Conservation (phyloP, 2,888 invertebrate genomes). For the Panopea generosa region DNA sequence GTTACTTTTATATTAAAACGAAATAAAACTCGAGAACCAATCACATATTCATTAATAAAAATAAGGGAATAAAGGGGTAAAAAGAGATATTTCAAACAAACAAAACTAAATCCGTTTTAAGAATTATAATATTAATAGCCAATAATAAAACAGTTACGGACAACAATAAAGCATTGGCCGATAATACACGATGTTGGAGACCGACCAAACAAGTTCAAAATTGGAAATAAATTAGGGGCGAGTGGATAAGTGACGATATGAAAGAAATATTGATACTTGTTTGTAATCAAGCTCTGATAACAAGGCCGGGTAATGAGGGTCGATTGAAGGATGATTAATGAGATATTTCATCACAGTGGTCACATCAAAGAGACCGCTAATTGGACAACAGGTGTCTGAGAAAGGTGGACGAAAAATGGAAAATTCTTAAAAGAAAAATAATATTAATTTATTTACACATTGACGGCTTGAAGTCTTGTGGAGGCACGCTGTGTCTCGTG, state of each 20-base stretch:
- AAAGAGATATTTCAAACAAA: too few species aligned
- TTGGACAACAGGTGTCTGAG: slow-evolving; percentile 54
- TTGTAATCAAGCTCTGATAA: slow-evolving; percentile 26
- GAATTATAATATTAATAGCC: too few species aligned
- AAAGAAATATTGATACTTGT: too few species aligned
- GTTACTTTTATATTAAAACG: too few species aligned
- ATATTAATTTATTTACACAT: too few species aligned
- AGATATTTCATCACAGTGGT: slow-evolving; percentile 54
- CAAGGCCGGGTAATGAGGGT: slow-evolving; percentile 50
- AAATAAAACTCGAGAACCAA: too few species aligned
- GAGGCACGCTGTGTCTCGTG: too few species aligned
- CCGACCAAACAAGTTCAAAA: slow-evolving; percentile 35
- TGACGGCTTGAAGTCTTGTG: too few species aligned
- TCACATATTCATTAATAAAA: too few species aligned
- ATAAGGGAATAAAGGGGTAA: too few species aligned
- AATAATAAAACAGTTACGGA: slow-evolving; percentile 17
- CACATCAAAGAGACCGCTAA: slow-evolving; percentile 55
- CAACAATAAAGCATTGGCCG: background rate
- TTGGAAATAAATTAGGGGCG: slow-evolving; percentile 53
- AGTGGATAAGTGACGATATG: slow-evolving; percentile 1
- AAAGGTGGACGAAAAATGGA: slow-evolving; percentile 40
- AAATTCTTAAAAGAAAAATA: slow-evolving; percentile 22
- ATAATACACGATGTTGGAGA: slow-evolving; percentile 45
- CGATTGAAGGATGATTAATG: slow-evolving; percentile 59
- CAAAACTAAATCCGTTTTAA: too few species aligned